These are phyloP conservation scores for Drosophila insularis DNA, from an alignment of 1,140 invertebrate genomes.

Conservation along the genomic window DNA sequence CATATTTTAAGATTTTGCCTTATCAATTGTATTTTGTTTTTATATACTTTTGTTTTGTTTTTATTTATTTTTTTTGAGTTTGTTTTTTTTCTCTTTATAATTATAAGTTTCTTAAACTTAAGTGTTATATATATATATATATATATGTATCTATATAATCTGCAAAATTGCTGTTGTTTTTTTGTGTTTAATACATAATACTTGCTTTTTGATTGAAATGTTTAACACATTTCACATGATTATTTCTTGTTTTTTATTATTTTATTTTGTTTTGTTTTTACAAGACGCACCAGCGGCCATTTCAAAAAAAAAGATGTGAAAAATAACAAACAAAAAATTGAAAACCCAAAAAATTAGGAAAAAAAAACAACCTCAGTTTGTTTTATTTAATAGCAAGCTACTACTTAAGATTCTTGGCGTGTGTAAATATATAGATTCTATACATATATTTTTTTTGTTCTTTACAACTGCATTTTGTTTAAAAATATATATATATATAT, in stretches of 20 bases:
- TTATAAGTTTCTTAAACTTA: constrained; percentile 36
- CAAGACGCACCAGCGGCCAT: background rate
- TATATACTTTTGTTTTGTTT: constrained; percentile 2
- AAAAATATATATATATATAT: constrained; percentile 37
- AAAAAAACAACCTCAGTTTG: background rate
- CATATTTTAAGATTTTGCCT: constrained; percentile 39
- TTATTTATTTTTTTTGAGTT: background rate
- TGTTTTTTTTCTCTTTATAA: constrained; percentile 17
- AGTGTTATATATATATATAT: constrained; percentile 5
- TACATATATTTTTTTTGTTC: constrained; percentile 21
- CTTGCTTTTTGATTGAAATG: constrained; percentile 44
- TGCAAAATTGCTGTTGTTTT: constrained; percentile 10
- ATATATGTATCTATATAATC: constrained; percentile 16
- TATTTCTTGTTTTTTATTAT: constrained; percentile 17
- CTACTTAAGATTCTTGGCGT: constrained; percentile 9
- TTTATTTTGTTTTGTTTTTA: constrained; percentile 16
- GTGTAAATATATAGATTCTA: constrained; percentile 31
- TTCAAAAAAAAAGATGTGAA: background rate
- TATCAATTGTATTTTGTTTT: constrained; percentile 30
- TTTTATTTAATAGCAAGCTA: constrained; percentile 1
- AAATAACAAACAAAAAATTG: background rate
- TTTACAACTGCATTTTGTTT: constrained; percentile 44
- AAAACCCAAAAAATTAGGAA: background rate
- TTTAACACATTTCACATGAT: constrained; percentile 5
- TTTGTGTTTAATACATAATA: constrained; percentile 51